phyloP scores from a whole-genome alignment of 2,888 invertebrate species.

The Andrena haemorrhoa region DNA sequence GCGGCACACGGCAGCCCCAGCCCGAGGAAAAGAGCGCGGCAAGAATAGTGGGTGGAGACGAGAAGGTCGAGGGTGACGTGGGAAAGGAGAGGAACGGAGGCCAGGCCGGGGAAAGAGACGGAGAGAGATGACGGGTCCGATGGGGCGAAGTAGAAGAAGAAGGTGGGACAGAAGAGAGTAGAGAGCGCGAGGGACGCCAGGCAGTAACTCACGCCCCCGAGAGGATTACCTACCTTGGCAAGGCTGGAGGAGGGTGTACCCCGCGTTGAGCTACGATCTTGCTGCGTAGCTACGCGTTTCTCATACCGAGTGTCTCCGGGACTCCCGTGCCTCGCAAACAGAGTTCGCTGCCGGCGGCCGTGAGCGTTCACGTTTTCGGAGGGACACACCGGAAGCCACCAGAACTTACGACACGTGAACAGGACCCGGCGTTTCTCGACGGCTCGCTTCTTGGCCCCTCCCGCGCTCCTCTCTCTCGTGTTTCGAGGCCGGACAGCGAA shows the following conservation, averaged over 20 bases:
- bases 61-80: slow-evolving; percentile 4
- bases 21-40: slow-evolving; percentile 23
- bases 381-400: slow-evolving; percentile 71
- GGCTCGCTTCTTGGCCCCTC: slow-evolving; percentile 15
- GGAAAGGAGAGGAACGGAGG: slow-evolving; percentile 18
- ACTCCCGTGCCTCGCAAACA: slow-evolving; percentile 75
- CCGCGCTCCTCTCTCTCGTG: slow-evolving; percentile 20
- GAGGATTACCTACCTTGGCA: slow-evolving; percentile 85
- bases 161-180: slow-evolving; percentile 65
- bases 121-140: slow-evolving; percentile 27
- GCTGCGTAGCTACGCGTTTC: slow-evolving; percentile 85
- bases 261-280: slow-evolving; percentile 84
- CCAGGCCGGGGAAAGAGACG: slow-evolving; percentile 37
- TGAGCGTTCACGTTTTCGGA: slow-evolving; percentile 66
- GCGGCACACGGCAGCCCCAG: slow-evolving; percentile 62
- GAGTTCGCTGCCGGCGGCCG: slow-evolving; percentile 76
- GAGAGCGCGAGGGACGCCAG: slow-evolving; percentile 65
- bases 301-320: slow-evolving; percentile 84
- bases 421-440: slow-evolving; percentile 11
- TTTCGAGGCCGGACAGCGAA: slow-evolving; percentile 36
- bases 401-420: slow-evolving; percentile 80
- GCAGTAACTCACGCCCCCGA: slow-evolving; percentile 85
- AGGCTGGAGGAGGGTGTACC: slow-evolving; percentile 78
- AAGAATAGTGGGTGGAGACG: slow-evolving; percentile 27
- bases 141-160: slow-evolving; percentile 51